Conservation (phyloP, 1,140 invertebrate species). For the Drosophila repletoides region DNA sequence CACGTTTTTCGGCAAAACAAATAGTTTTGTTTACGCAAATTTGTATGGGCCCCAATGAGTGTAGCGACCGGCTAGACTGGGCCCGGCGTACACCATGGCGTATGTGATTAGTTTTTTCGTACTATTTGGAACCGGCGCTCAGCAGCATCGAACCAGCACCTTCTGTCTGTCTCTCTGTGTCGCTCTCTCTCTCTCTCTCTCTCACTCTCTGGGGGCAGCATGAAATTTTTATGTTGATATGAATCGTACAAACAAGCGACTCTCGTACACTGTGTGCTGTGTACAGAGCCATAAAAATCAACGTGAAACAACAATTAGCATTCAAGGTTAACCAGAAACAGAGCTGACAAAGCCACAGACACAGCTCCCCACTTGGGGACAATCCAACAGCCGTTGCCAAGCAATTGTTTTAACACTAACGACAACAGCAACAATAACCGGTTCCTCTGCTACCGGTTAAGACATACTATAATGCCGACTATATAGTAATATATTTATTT, state of each 20-base stretch:
- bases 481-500: no score
- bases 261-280: background rate
- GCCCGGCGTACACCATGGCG: conserved; percentile 40
- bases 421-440: conserved; percentile 36
- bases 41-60: conserved; percentile 21
- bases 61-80: conserved; percentile 55
- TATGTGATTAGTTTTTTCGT: conserved; percentile 80
- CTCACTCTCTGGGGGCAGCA: conserved; percentile 35
- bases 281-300: conserved; percentile 62
- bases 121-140: conserved; percentile 77
- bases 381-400: conserved; percentile 22
- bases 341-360: conserved; percentile 33
- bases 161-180: no score
- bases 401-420: conserved; percentile 52
- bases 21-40: conserved; percentile 72
- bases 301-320: conserved; percentile 78
- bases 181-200: background rate
- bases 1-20: conserved; percentile 36
- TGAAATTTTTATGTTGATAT: conserved; percentile 76
- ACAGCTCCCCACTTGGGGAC: conserved; percentile 49
- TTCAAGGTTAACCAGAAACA: conserved; percentile 80
- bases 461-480: background rate
- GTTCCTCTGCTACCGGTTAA: conserved; percentile 19
- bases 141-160: conserved; percentile 23
- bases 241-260: conserved; percentile 22